Percentiles rank a stretch among this genome's conserved stretches.
Evolutionary conservation across 2,888 invertebrate genomes (phyloP).

Genomic region (Ryuthela nishihirai): DNA sequence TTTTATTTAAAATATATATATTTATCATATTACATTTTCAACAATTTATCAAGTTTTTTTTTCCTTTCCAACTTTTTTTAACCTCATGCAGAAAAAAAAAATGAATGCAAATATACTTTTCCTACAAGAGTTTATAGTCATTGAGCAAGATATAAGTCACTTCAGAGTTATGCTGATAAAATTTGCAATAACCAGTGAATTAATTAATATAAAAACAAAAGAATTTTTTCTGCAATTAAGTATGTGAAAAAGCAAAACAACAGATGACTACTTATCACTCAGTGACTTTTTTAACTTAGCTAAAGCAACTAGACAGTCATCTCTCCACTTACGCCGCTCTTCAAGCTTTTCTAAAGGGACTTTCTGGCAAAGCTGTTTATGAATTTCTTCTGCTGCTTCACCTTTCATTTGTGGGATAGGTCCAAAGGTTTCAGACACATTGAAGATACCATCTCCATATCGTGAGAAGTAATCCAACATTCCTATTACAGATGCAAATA

Average conservation of each 20-base stretch:
- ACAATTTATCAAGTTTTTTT: no score
- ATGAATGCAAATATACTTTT: no score
- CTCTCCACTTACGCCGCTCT: conserved; percentile 75
- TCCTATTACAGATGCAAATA: no score
- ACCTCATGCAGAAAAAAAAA: no score
- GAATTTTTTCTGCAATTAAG: not conserved
- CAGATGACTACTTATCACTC: not conserved
- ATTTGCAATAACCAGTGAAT: not conserved
- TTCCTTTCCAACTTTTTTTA: no score
- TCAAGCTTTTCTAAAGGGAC: conserved; percentile 70
- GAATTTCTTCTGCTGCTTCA: conserved; percentile 62
- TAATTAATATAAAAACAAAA: not conserved
- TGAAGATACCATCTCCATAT: conserved; percentile 60
- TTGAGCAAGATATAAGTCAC: no score
- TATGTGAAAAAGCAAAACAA: not conserved
- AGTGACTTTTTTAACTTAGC: conserved; percentile 66
- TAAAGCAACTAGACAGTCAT: conserved; percentile 73
- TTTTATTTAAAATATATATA: no score
- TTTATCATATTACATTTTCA: no score
- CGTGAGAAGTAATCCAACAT: conserved; percentile 62
- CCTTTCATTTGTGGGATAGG: conserved; percentile 70
- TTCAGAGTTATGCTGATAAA: not conserved
- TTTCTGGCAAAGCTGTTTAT: conserved; percentile 66
- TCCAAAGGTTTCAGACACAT: conserved; percentile 69
- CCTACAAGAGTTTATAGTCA: no score